Evolutionary conservation across 2,888 invertebrate species (phyloP), one percentile per base, ranked within the genome.

Genomic region (Schizotus pectinicornis): DNA sequence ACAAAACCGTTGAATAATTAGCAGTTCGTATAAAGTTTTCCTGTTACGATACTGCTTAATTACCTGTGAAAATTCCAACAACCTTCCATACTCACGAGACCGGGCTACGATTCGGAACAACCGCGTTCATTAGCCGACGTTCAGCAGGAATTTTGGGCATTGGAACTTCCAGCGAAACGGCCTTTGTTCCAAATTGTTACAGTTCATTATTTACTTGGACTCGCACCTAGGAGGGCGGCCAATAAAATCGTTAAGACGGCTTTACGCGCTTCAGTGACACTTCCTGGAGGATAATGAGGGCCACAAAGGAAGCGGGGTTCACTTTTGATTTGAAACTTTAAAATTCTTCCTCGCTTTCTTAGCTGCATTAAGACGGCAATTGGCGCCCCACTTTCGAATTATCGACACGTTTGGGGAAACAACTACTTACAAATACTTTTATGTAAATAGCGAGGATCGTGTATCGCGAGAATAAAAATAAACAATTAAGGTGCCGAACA

Each of bases 131-230:
- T 52, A 52, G 52, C 42, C 37, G 50, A 49, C 50, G 42, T 42
- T 49, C 49, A 0, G 13, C 32, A 32, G 36, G 36, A 52, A 43
- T 43, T 52, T 32, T 42, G 35, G 50, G 35, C 22, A 22, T 12
- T 38, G 50, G 41, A 41, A 43, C 53, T 38, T 46, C 46, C 46
- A 46, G 46, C 53, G 39, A 54, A 38, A 54, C 39, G 46, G 37
- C 37, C 53, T 54, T 54, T 54, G 53, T 54, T 45, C 43, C 38
- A 38, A 34, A 46, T 36, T 38, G 11, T 11, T 39, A 11, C 39
- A 47, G 22, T 54, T 46, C 43, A 54, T 54, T 54, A 54, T 54
- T 54, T 46, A 54, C 46, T 54, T 37, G 46, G 46, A 39, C 46
- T 35, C 36, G 36, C 36, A 35, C 36, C 36, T 35, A 9, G 9